Base-by-base conservation (phyloP, 2,797 vertebrate genomes). In the Aotus griseimembra region DNA sequence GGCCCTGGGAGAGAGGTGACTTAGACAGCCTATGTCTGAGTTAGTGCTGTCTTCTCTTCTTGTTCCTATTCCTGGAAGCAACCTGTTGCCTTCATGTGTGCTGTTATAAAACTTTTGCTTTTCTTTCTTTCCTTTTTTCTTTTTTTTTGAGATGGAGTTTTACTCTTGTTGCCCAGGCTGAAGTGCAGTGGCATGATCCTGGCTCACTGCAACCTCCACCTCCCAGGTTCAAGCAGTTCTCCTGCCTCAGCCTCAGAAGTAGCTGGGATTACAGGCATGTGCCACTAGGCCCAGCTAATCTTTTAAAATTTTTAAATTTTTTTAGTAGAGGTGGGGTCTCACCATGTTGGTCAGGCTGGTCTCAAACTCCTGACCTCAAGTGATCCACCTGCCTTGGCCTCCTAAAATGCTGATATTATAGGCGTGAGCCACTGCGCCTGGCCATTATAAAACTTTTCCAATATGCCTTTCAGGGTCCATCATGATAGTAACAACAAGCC, bases 31-130 rank as follows among this genome's bases (percentile, higher is more conserved):
- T 17, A 24, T 33, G 41, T 67, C 52, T 93, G 36, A 94, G 44
- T 88, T 41, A 95, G 15, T 75, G 41, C 19, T 90, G 14, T 76
- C 20, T 30, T 52, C 20, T 93, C 33, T 73, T 58, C 17, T 89
- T 75, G 30, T 81, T 90, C 33, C 46, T 92, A 33, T 81, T 88
- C 22, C 79, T 55, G n/a, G 44, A 87, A 83, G 48, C 85, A 93
- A 77, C 30, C 75, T 88, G 80, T 64, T 93, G 19, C 58, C 17
- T n/a, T 83, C 79, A 80, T 80, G 12, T 67, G 12, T 82, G 46
- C 57, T 96, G 73, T 86, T 84, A 86, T 70, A 80, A 96, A 91
- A 83, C 41, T 46, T 75, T 91, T 84, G 48, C 28, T 67, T 67
- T n/a, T 64, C 52, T 67, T 67, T 4, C 33, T n/a, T 67, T 55